These are phyloP conservation scores for Nephrotoma guestfalica DNA, from an alignment of 2,888 invertebrate species.

Conservation along the genomic window DNA sequence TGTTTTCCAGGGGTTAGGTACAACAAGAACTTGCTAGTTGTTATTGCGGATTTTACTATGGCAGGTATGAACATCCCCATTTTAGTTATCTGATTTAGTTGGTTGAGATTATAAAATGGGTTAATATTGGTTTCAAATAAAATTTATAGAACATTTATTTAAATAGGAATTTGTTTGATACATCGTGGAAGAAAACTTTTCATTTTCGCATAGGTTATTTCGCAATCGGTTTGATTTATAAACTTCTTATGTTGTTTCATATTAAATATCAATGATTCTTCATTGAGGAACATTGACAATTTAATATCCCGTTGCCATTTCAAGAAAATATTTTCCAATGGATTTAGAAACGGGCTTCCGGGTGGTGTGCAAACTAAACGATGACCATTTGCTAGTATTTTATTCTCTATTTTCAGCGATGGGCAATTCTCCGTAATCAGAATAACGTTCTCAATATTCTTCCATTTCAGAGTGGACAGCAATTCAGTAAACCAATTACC, in stretches of 20 bases:
- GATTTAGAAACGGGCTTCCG: not conserved
- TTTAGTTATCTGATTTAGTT: too few relatives aligned
- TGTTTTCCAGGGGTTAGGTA: too few relatives aligned
- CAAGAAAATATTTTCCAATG: not conserved
- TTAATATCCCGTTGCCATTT: not conserved
- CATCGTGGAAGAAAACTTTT: not conserved
- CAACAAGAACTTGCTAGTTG: too few relatives aligned
- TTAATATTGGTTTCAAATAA: too few relatives aligned
- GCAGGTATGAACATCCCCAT: too few relatives aligned
- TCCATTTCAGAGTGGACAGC: not conserved
- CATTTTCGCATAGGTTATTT: not conserved
- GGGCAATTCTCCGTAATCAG: not conserved
- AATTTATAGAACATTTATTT: too few relatives aligned
- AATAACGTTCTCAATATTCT: not conserved
- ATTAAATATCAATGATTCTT: not conserved
- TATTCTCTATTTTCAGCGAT: not conserved
- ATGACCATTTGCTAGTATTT: not conserved
- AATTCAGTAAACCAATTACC: not conserved
- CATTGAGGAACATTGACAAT: not conserved
- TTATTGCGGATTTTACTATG: too few relatives aligned
- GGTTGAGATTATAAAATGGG: too few relatives aligned
- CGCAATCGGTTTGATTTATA: not conserved
- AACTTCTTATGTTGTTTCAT: not conserved
- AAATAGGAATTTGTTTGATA: not conserved
- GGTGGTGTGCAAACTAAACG: not conserved